Conservation (phyloP, 2,888 invertebrate species). For the Chydorus sphaericus region DNA sequence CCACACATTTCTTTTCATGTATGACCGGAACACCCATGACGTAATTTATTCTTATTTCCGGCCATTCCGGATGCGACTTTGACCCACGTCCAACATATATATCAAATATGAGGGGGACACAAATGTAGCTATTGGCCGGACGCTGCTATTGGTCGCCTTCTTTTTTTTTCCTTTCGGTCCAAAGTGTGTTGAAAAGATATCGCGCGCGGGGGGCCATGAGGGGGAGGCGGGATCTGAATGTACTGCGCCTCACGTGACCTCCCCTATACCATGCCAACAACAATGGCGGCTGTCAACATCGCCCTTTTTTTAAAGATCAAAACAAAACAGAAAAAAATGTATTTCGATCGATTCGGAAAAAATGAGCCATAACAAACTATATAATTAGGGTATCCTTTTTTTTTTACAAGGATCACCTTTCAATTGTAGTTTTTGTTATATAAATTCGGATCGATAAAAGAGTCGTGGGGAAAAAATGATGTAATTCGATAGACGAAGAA, state of each 20-base stretch:
- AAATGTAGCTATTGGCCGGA: background rate
- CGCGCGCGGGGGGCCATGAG: background rate
- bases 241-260: background rate
- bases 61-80: background rate
- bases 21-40: background rate
- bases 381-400: too few species aligned
- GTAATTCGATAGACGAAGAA: background rate
- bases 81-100: background rate
- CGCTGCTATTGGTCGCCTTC: background rate
- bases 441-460: too few species aligned
- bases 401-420: background rate
- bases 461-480: constrained; percentile 2
- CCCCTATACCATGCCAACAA: background rate
- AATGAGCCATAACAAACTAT: too few species aligned
- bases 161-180: background rate
- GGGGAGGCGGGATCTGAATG: background rate
- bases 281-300: background rate
- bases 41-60: background rate
- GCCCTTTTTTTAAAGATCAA: background rate
- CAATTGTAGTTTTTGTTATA: background rate
- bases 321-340: background rate
- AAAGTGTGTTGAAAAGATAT: too few species aligned
- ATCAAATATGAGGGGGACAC: background rate
- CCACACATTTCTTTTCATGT: background rate
- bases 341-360: background rate